These are phyloP conservation scores for Athetis lepigone DNA, from an alignment of 2,888 invertebrate genomes.

Conservation along the genomic window DNA sequence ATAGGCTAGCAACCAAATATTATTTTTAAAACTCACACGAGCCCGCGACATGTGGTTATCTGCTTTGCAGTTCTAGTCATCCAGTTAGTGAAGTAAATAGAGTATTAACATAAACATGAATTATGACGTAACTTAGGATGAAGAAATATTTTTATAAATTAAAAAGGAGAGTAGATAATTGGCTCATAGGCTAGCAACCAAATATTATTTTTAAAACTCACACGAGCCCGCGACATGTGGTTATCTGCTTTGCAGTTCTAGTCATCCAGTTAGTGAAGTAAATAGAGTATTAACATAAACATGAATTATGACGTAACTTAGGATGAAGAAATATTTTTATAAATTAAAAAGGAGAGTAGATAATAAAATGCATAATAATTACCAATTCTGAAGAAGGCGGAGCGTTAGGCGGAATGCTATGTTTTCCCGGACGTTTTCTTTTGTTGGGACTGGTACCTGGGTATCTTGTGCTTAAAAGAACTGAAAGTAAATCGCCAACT, in stretches of 20 bases:
- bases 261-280: slow-evolving; percentile 50
- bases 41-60: slow-evolving; percentile 52
- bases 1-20: slow-evolving; percentile 47
- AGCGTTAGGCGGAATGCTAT: slow-evolving; percentile 92
- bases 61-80: slow-evolving; percentile 56
- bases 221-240: slow-evolving; percentile 52
- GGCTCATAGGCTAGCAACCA: slow-evolving; percentile 42
- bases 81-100: slow-evolving; percentile 50
- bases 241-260: slow-evolving; percentile 56
- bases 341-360: not conserved
- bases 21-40: slow-evolving; percentile 52
- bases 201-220: slow-evolving; percentile 52
- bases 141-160: slow-evolving; percentile 6
- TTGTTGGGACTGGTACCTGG: slow-evolving; percentile 97
- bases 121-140: slow-evolving; percentile 40
- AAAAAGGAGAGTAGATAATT: no score
- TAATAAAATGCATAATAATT: slow-evolving; percentile 60
- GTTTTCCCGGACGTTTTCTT: slow-evolving; percentile 95
- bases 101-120: slow-evolving; percentile 53
- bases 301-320: slow-evolving; percentile 45
- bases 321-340: slow-evolving; percentile 23
- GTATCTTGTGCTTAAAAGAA: slow-evolving; percentile 94
- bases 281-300: slow-evolving; percentile 50
- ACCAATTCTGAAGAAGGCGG: slow-evolving; percentile 95
- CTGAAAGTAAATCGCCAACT: slow-evolving; percentile 95